Evolutionary conservation across 2,113 vertebrate genomes (phyloP).

Genomic region (Guaruba guarouba): DNA sequence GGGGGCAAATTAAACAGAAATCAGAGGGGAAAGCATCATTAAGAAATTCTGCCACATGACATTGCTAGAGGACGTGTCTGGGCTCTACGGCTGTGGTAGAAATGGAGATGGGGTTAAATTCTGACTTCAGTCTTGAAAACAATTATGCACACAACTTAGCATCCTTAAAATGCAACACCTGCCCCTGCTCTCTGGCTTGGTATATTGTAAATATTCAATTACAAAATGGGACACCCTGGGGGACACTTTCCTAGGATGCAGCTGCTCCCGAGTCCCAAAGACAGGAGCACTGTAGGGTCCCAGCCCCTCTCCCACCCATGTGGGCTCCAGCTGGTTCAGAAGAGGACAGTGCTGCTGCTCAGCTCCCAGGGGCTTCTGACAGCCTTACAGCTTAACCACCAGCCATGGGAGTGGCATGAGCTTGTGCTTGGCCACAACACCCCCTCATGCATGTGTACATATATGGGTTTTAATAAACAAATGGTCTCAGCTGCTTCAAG

Average conservation of each 20-base stretch:
- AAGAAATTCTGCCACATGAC: constrained; percentile 32
- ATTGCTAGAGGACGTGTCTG: background rate
- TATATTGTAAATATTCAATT: background rate
- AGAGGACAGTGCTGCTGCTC: background rate
- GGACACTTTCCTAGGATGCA: fast-evolving
- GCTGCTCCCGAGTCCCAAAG: fast-evolving
- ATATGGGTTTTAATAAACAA: background rate
- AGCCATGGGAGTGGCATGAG: background rate
- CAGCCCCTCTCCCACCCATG: fast-evolving
- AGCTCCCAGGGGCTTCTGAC: background rate
- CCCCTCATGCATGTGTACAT: fast-evolving
- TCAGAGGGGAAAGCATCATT: constrained; percentile 25
- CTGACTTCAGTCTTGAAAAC: background rate
- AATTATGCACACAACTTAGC: background rate
- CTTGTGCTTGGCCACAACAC: background rate
- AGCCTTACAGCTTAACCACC: background rate
- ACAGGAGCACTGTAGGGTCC: fast-evolving
- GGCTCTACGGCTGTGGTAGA: background rate
- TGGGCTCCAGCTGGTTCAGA: background rate
- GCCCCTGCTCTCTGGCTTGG: background rate
- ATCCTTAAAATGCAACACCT: background rate
- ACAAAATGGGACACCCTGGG: background rate
- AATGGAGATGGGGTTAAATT: background rate
- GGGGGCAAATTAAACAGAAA: constrained; percentile 39
- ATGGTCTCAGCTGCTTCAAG: background rate